Base-by-base conservation (phyloP, 2,113 vertebrate species). In the Vulpes vulpes region DNA sequence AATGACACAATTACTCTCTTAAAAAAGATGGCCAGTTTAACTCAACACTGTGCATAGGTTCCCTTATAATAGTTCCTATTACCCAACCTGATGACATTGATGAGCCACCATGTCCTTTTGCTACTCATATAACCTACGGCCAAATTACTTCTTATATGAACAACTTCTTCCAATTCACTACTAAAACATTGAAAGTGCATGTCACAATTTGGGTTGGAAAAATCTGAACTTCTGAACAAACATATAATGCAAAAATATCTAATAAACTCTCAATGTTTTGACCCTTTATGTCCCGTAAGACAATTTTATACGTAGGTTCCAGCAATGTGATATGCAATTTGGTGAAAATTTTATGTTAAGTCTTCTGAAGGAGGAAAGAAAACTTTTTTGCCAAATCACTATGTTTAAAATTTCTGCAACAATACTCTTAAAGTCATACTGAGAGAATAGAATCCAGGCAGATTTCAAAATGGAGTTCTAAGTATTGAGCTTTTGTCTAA, bases 201-300 rank as follows among this genome's bases (percentile, higher is more conserved):
- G 78, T 71, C 53, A 85, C 35, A 89, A 62, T 53, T 64, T 38
- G 20, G 1, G 17, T n/a, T 65, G 20, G 43, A 85, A 90, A 96
- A 94, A 94, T 55, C 4, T 64, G 23, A 96, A 96, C 53, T 65
- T 95, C n/a, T 73, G 11, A 73, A 97, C 25, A 96, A 89, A 96
- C 80, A 67, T 53, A 74, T 3, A 16, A 95, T 49, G 16, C 53
- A 78, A 95, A 90, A 65, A 62, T 32, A 84, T 64, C 43, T 67
- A 90, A 69, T 35, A 96, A 94, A 25, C 15, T 95, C 64, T 79
- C 74, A 69, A 55, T 35, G 9, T 65, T 95, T 91, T 14, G 49
- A 32, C 3, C 53, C 43, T 71, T 92, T 67, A 78, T 27, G 22
- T 79, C 22, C 25, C 30, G 15, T 15, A 8, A 10, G 9, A 49